Evolutionary conservation across 2,113 vertebrate genomes (phyloP), one percentile per base, ranked within the genome.

Genomic region (Mastomys coucha): DNA sequence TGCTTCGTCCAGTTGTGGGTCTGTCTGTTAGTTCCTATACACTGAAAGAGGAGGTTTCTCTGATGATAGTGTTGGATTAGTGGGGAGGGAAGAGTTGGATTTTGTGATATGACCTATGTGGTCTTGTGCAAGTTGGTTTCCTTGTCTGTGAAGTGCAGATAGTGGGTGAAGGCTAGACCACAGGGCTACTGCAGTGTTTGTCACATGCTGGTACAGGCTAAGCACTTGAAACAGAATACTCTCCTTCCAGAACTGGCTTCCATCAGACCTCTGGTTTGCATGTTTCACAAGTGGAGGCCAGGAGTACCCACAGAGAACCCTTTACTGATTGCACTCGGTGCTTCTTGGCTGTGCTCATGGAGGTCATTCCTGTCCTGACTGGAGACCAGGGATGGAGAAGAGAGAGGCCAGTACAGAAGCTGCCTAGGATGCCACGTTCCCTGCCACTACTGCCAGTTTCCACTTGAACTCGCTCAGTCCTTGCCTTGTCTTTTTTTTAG

Each of bases 81-180:
- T 65, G 33, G 0, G 67, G 20, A 95, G 58, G 73, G 67, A 39
- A 11, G 8, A 76, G 86, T 92, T 78, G 45, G 77, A 56, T 72
- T 39, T 89, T 7, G 2, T 31, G 11, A 39, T 78, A 2, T 58
- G 51, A 69, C 0, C 0, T n/a, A 2, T 69, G 45, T 73, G 85
- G 49, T 86, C 49, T 51, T 89, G 73, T 63, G 39, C 31, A 84
- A 51, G 67, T 80, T 69, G 51, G n/a, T 89, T 95, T 96, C 42
- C 58, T 94, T 6, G 1, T 92, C 73, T 89, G n/a, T 89, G 73
- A 89, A 86, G 11, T 22, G 14, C 42, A 84, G 67, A 39, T 58
- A 88, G 22, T 56, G 17, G 12, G 19, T 80, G 63, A 92, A 73
- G 91, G 73, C 63, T n/a, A 80, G 90, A 69, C 70, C 56, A 4